Conservation (phyloP, 1,140 invertebrate genomes). For the Daktulosphaira vitifoliae region DNA sequence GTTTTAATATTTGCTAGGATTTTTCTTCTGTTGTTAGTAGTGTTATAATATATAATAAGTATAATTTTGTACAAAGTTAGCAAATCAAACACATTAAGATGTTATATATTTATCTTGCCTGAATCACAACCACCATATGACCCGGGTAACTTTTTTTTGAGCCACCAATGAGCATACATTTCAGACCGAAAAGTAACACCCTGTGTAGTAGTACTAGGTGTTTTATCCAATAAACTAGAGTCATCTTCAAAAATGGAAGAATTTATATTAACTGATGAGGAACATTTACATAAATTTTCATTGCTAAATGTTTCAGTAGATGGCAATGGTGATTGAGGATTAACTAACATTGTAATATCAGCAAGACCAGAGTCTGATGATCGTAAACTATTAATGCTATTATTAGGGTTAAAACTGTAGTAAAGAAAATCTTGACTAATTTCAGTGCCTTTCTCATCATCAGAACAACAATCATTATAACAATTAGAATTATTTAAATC, state of each 20-base stretch:
- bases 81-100: conserved; percentile 36
- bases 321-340: conserved; percentile 37
- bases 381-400: conserved; percentile 42
- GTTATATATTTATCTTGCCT: conserved; percentile 37
- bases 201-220: conserved; percentile 52
- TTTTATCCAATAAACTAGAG: conserved; percentile 61
- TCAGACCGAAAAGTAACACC: conserved; percentile 56
- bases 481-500: conserved; percentile 4
- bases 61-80: not conserved
- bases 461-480: not conserved
- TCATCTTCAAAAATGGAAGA: conserved; percentile 60
- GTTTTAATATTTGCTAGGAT: not conserved
- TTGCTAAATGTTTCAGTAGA: conserved; percentile 43
- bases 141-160: conserved; percentile 70
- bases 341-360: conserved; percentile 58
- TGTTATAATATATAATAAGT: not conserved
- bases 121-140: conserved; percentile 36
- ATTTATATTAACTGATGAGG: conserved; percentile 52
- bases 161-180: conserved; percentile 84
- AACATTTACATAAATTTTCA: conserved; percentile 61
- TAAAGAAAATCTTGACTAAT: conserved; percentile 21
- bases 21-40: conserved; percentile 1
- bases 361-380: conserved; percentile 78
- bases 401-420: not conserved
- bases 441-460: conserved; percentile 5